A percentile compares a stretch with the other conserved stretches of the same genome.
Conservation (phyloP, 2,113 vertebrate genomes). For the Tragelaphus imberbis region DNA sequence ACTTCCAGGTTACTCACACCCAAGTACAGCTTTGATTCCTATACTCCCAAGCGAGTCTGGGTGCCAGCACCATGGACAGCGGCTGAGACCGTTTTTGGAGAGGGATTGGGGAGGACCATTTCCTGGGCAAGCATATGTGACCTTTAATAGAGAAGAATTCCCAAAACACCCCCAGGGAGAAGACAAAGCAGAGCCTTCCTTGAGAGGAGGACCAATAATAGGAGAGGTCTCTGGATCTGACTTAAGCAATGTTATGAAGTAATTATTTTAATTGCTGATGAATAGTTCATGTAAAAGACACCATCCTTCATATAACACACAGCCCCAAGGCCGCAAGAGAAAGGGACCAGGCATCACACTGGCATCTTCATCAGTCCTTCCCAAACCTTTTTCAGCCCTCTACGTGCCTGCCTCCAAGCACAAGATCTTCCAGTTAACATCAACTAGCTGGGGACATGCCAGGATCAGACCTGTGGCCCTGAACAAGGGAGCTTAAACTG, state of each 20-base stretch:
- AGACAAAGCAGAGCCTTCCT: neutral
- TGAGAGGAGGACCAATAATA: slow-evolving; percentile 37
- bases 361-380: slow-evolving; percentile 10
- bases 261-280: slow-evolving; percentile 66
- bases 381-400: neutral
- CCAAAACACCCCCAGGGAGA: neutral
- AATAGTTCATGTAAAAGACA: slow-evolving; percentile 59
- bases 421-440: neutral
- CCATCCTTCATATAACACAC: slow-evolving; percentile 40
- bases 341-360: slow-evolving; percentile 5
- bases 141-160: neutral
- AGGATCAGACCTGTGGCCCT: neutral
- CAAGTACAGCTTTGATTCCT: neutral
- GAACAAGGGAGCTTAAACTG: neutral
- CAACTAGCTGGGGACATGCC: neutral
- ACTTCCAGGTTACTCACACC: neutral
- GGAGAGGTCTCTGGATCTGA: slow-evolving; percentile 42
- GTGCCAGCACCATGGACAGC: slow-evolving; percentile 65
- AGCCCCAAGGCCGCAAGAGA: slow-evolving; percentile 33
- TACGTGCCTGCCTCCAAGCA: neutral
- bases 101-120: neutral
- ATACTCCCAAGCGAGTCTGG: neutral
- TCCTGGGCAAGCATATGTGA: neutral
- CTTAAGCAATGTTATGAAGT: slow-evolving; percentile 48
- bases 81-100: neutral